Conservation (phyloP, 2,888 invertebrate species). For the Acrobasis suavella region DNA sequence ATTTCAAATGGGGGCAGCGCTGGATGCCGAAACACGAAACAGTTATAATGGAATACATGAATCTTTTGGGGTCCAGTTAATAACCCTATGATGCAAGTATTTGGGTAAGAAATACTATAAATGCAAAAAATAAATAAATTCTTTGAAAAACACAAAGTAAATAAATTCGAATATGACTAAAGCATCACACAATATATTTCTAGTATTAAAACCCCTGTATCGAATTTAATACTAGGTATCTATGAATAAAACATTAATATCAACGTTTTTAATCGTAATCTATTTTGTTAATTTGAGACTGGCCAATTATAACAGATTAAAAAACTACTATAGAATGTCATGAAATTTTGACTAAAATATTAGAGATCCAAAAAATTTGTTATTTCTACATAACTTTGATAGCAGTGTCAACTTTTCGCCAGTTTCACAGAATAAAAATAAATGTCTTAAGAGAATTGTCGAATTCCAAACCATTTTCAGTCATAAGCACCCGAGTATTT, state of each 20-base stretch:
- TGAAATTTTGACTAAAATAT: slow-evolving; percentile 36
- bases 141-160: neutral
- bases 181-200: neutral
- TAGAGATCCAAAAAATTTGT: slow-evolving; percentile 57
- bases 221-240: neutral
- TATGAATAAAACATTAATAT: slow-evolving; percentile 2
- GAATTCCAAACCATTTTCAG: slow-evolving; percentile 1
- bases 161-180: slow-evolving; percentile 5
- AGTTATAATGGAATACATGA: no score
- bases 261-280: neutral
- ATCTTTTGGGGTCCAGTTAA: no score
- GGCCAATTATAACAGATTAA: neutral
- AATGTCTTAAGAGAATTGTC: neutral
- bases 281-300: neutral
- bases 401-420: neutral
- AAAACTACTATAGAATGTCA: slow-evolving; percentile 26
- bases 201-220: neutral
- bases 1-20: no score
- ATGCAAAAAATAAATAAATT: slow-evolving; percentile 15
- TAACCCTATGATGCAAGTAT: neutral
- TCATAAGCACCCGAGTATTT: slow-evolving; percentile 14
- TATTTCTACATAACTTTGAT: slow-evolving; percentile 43
- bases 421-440: neutral
- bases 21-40: no score
- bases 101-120: neutral